These are phyloP conservation scores for Aphodius sticticus DNA, from an alignment of 2,888 invertebrate species.

Conservation along the genomic window DNA sequence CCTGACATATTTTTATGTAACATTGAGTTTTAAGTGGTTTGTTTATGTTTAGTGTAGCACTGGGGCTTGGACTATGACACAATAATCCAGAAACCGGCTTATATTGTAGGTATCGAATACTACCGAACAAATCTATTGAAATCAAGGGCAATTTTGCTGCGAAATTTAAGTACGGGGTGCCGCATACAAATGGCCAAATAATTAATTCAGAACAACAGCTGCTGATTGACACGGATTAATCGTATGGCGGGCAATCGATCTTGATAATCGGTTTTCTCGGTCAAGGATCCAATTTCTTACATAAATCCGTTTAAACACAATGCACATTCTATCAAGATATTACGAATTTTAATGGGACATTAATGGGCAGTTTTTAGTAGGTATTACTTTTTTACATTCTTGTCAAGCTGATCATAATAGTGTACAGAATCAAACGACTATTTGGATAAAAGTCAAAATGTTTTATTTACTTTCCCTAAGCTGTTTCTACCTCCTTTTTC, in stretches of 20 bases:
- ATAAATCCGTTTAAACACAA: not conserved
- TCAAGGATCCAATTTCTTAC: conserved; percentile 10
- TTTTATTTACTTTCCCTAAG: no score
- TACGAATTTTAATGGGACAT: no score
- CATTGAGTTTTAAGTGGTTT: not conserved
- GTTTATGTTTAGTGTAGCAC: not conserved
- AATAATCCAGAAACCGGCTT: not conserved
- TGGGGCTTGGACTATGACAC: not conserved
- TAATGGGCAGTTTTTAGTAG: no score
- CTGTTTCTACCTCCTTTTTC: no score
- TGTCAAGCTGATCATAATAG: no score
- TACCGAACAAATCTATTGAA: conserved; percentile 12
- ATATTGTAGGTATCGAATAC: not conserved
- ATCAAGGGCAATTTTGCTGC: conserved; percentile 11
- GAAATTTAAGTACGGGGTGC: not conserved
- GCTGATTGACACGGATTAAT: conserved; percentile 24
- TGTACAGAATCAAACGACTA: no score
- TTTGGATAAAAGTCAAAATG: no score
- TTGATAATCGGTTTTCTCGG: conserved; percentile 20
- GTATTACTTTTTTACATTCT: no score
- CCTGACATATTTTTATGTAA: no score
- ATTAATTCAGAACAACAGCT: conserved; percentile 24
- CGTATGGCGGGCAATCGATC: conserved; percentile 9
- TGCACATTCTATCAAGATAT: not conserved
- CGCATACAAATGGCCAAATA: conserved; percentile 18